Percentiles rank a stretch among this genome's conserved stretches.
Conservation (phyloP, 2,888 invertebrate species). For the Protophormia terraenovae region DNA sequence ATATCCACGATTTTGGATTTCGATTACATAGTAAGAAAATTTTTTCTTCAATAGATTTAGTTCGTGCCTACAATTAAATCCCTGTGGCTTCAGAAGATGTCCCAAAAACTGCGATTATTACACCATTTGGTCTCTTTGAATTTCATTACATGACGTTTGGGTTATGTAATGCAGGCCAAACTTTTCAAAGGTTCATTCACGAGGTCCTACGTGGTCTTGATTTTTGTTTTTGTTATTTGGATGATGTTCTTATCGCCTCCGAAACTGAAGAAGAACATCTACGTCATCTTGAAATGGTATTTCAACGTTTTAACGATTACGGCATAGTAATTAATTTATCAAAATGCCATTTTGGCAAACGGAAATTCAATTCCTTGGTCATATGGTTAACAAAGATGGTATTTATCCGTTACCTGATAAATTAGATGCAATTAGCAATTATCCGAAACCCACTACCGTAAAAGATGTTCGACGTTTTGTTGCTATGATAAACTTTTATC, state of each 20-base stretch:
- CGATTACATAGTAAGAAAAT: too few species aligned
- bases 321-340: background rate
- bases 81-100: slow-evolving; percentile 10
- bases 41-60: too few species aligned
- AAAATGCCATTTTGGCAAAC: slow-evolving; percentile 32
- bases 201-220: background rate
- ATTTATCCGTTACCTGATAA: slow-evolving; percentile 39
- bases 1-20: too few species aligned
- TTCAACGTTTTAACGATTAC: too few species aligned
- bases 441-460: slow-evolving; percentile 22
- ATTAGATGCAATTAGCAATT: slow-evolving; percentile 42
- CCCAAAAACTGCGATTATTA: slow-evolving; percentile 9
- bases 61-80: background rate
- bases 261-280: slow-evolving; percentile 12
- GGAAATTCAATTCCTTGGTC: slow-evolving; percentile 55
- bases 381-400: slow-evolving; percentile 37
- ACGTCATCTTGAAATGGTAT: too few species aligned
- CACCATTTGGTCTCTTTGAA: slow-evolving; percentile 7
- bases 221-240: too few species aligned
- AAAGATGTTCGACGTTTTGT: slow-evolving; percentile 53
- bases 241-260: slow-evolving; percentile 33
- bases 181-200: too few species aligned
- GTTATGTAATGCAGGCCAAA: slow-evolving; percentile 31
- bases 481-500: slow-evolving; percentile 55
- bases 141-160: slow-evolving; percentile 22